A percentile compares a stretch with the other conserved stretches of the same genome.
phyloP scores from a whole-genome alignment of 2,113 vertebrate genomes.

The Protobothrops mucrosquamatus region DNA sequence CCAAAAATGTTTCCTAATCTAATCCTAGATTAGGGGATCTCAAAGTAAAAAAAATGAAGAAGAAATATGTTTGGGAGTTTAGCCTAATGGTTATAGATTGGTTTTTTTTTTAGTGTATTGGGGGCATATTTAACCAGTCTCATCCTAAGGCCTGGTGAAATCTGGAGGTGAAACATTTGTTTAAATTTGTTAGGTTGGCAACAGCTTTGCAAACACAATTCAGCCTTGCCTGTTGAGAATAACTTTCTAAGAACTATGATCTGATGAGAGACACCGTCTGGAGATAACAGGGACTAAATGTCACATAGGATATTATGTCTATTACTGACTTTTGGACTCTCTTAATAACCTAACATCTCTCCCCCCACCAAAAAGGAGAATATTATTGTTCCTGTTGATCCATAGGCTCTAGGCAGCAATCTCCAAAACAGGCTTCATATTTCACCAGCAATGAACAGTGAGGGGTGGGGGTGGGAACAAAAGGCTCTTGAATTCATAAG shows the following conservation, averaged over 20 bases:
- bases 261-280: not conserved
- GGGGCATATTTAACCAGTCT: not conserved
- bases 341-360: not conserved
- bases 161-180: not conserved
- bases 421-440: slow-evolving; percentile 15
- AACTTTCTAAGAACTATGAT: not conserved
- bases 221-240: not conserved
- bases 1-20: not conserved
- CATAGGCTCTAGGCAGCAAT: not conserved
- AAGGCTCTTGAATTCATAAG: slow-evolving; percentile 1
- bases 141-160: not conserved
- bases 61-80: not conserved
- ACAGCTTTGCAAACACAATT: not conserved
- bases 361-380: not conserved
- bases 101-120: not conserved
- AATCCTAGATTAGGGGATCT: not conserved
- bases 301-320: not conserved
- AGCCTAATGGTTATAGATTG: not conserved
- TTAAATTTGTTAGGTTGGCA: not conserved
- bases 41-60: not conserved
- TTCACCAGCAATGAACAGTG: slow-evolving; percentile 11
- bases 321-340: not conserved
- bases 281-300: not conserved
- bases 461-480: not conserved
- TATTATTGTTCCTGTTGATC: not conserved